phyloP scores from a whole-genome alignment of 2,113 vertebrate genomes.

The Clarias magur region DNA sequence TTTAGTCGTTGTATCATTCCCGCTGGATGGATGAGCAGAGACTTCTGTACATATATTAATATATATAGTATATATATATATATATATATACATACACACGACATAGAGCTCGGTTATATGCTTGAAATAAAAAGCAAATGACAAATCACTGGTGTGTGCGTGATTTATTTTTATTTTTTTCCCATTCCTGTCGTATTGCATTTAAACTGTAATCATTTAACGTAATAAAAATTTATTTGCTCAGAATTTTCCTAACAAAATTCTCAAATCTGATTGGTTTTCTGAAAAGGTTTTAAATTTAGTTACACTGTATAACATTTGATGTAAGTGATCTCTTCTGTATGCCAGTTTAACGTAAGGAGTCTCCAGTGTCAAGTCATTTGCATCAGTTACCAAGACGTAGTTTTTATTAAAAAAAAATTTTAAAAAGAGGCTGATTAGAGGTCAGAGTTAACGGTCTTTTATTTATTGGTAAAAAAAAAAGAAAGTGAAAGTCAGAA shows the following conservation, averaged over 20 bases:
- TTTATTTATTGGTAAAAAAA: constrained; percentile 74
- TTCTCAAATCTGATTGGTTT: neutral
- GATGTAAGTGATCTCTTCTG: neutral
- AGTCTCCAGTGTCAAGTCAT: neutral
- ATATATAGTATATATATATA: constrained; percentile 54
- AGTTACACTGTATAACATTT: neutral
- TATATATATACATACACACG: constrained; percentile 59
- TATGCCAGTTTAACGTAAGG: neutral
- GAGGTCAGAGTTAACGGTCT: constrained; percentile 22
- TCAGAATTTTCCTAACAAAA: too few species aligned
- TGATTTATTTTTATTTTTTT: neutral
- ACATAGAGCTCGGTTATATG: constrained; percentile 62
- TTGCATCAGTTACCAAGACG: neutral
- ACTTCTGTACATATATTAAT: constrained; percentile 58
- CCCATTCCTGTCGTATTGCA: neutral
- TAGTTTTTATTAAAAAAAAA: neutral
- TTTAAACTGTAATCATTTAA: neutral
- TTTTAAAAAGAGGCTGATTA: too few species aligned
- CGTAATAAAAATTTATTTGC: too few species aligned
- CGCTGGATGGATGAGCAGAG: constrained; percentile 48
- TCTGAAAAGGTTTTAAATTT: neutral
- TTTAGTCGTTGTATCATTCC: neutral
- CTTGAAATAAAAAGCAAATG: constrained; percentile 64
- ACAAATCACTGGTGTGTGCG: neutral
- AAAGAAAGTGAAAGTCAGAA: constrained; percentile 54